Base-by-base conservation (phyloP, 2,888 invertebrate species). In the Drosophila neoperkinsi region DNA sequence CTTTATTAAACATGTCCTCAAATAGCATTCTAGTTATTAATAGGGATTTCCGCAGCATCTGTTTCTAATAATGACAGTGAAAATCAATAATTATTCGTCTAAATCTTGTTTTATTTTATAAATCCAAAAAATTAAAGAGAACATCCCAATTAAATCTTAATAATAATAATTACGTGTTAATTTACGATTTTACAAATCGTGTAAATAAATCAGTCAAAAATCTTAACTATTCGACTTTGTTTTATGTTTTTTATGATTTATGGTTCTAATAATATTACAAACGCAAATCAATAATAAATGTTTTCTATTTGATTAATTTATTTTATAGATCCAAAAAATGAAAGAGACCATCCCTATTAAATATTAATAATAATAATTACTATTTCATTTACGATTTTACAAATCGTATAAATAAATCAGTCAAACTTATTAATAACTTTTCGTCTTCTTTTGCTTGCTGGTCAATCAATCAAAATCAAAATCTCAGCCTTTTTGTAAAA, bases 311-410 rank as follows among this genome's bases (percentile, higher is more conserved):
- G 10, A 9, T 7, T 28, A 38, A 10, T 49, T 38, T 53, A 58
- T 46, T 16, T 25, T 2, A 46, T 16, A 46, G 9, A 16, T 46
- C 46, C 25, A 46, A 25, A 46, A 25, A 41, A 10, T 41, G 0
- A n/a, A 34, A 34, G 16, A 21, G 10, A 34, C 55, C n/a, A 13
- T 18, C 18, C 11, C 6, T 7, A 34, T 1, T 28, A 55, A 28
- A 28, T 7, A 38, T 4, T 1, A 41, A 68, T 69, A 51, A 57
- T 46, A 9, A 50, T 68, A 69, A 28, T 33, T 41, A n/a, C n/a
- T 13, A 10, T n/a, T 16, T 11, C 5, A 43, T 34, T 21, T 25
- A 52, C 34, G 52, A 21, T 52, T 31, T 52, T 25, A 18, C 4
- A 60, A 60, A 30, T 55, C 34, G 16, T 28, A 9, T 9, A n/a